Evolutionary conservation across 2,797 vertebrate genomes (phyloP).

Genomic region (Hippoglossus hippoglossus): DNA sequence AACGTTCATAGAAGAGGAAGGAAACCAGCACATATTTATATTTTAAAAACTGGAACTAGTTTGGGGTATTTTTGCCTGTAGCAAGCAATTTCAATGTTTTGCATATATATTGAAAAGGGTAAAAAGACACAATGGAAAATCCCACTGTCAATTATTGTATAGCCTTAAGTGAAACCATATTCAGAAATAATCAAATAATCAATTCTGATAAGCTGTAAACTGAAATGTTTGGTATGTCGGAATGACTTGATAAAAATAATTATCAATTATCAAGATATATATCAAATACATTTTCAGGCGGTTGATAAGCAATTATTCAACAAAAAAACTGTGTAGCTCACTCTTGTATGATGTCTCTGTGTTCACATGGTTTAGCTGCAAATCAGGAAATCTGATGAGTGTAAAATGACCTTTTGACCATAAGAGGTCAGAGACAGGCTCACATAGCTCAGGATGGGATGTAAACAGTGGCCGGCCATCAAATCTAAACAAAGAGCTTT

Average conservation of each 20-base stretch:
- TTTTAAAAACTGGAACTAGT: not conserved
- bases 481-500: conserved; percentile 39
- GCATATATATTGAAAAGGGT: not conserved
- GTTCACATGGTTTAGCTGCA: not conserved
- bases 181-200: too few relatives aligned
- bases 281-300: too few relatives aligned
- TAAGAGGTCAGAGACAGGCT: conserved; percentile 16
- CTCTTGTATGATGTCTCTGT: not conserved
- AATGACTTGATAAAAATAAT: too few relatives aligned
- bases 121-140: too few relatives aligned
- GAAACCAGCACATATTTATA: too few relatives aligned
- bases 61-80: not conserved
- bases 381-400: not conserved
- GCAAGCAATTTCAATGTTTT: not conserved
- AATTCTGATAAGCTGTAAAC: too few relatives aligned
- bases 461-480: not conserved
- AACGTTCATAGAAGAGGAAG: not conserved
- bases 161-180: not conserved
- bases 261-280: too few relatives aligned
- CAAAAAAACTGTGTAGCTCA: too few relatives aligned
- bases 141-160: too few relatives aligned
- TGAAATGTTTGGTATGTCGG: too few relatives aligned
- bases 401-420: not conserved
- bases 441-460: conserved; percentile 14
- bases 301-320: too few relatives aligned